These are phyloP conservation scores for Phrynocephalus versicolor DNA, from an alignment of 2,113 vertebrate genomes.

Conservation along the genomic window DNA sequence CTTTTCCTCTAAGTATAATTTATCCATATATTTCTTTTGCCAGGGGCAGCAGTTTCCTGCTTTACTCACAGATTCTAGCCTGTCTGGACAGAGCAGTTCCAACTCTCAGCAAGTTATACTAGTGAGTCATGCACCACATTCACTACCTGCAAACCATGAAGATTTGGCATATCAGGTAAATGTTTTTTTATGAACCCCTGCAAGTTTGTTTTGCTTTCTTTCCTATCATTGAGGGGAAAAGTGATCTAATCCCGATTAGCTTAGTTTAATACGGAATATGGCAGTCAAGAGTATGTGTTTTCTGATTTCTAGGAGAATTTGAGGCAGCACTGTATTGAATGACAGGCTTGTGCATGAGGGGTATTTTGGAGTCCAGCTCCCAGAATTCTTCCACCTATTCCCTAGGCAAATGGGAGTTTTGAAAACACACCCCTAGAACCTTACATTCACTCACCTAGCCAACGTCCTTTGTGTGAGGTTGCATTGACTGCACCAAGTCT, in stretches of 20 bases:
- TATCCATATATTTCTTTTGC: not conserved
- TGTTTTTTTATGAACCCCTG: not conserved
- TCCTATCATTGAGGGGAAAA: not conserved
- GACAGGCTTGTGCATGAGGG: not conserved
- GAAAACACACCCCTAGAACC: too few species aligned
- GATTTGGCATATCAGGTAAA: constrained; percentile 77
- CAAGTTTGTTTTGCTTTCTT: not conserved
- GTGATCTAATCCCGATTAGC: not conserved
- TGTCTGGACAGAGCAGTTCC: constrained; percentile 76
- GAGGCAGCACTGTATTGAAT: not conserved
- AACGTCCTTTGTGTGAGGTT: too few species aligned
- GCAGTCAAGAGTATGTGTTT: constrained; percentile 7
- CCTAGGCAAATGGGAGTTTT: too few species aligned
- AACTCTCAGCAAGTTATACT: constrained; percentile 88
- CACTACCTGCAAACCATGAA: constrained; percentile 67
- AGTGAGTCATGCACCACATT: constrained; percentile 85
- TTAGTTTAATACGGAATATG: not conserved
- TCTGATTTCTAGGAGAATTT: not conserved
- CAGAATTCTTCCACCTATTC: too few species aligned
- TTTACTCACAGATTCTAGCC: constrained; percentile 83
- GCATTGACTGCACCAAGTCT: too few species aligned
- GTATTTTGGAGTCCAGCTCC: too few species aligned
- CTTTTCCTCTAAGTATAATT: constrained; percentile 6
- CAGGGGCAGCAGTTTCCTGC: constrained; percentile 90
- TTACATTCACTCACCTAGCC: not conserved